These are phyloP conservation scores for Leptatherina wallacei DNA, from an alignment of 2,797 vertebrate species.

Conservation along the genomic window DNA sequence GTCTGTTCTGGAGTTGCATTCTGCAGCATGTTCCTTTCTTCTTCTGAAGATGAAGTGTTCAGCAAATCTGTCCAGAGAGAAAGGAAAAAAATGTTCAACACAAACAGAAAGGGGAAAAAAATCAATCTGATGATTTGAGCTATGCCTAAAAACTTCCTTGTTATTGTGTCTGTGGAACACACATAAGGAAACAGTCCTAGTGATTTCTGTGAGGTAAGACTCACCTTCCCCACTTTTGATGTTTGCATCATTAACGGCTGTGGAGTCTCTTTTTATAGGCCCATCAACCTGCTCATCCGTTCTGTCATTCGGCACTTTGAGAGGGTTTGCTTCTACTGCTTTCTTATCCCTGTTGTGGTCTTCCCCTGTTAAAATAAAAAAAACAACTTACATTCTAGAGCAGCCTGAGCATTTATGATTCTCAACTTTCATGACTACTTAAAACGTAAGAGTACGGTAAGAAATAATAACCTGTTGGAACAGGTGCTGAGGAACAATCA, in stretches of 20 bases:
- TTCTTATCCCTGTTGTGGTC: accelerated
- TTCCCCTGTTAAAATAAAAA: constrained; percentile 4
- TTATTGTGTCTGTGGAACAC: accelerated
- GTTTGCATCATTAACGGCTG: neutral
- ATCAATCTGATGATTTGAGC: neutral
- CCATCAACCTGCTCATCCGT: neutral
- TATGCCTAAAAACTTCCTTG: neutral
- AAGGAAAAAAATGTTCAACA: neutral
- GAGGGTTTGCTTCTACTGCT: neutral
- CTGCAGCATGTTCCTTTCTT: neutral
- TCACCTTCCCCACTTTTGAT: neutral
- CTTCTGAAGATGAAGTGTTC: neutral
- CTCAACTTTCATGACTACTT: neutral
- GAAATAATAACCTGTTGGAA: neutral
- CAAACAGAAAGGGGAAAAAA: neutral
- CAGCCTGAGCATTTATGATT: neutral
- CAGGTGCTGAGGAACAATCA: constrained; percentile 10
- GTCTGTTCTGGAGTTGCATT: neutral
- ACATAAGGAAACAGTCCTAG: neutral
- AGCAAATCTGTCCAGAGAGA: constrained; percentile 15
- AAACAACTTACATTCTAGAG: neutral
- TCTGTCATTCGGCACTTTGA: accelerated
- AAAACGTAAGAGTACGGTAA: neutral
- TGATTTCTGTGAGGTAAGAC: neutral
- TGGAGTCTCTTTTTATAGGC: accelerated